These are phyloP conservation scores for Syngnathus rostellatus DNA, from an alignment of 2,797 vertebrate species.

Conservation along the genomic window DNA sequence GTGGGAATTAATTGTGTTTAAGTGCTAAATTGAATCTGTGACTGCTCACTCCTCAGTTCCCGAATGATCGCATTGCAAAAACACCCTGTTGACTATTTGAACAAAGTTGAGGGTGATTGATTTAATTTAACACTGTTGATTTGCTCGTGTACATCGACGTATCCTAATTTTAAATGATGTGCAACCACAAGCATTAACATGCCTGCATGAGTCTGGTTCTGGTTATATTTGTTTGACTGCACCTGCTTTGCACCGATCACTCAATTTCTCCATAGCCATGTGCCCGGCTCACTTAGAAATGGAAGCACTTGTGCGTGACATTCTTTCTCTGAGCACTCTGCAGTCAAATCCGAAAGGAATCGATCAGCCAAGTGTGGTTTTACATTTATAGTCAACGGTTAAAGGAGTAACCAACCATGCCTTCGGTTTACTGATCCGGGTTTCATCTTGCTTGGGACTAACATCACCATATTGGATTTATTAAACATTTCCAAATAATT, in stretches of 20 bases:
- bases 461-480: not conserved
- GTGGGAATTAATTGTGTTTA: too few relatives aligned
- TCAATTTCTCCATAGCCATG: not conserved
- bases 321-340: not conserved
- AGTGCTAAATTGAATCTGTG: not conserved
- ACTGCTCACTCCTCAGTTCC: not conserved
- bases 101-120: not conserved
- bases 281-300: not conserved
- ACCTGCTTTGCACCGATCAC: not conserved
- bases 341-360: constrained; percentile 9
- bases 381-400: constrained; percentile 5
- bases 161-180: not conserved
- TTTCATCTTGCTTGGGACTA: not conserved
- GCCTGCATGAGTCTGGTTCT: not conserved
- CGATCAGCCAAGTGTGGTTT: constrained; percentile 5
- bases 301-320: constrained; percentile 6
- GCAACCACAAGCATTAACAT: not conserved
- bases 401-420: not conserved
- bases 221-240: constrained; percentile 1
- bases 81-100: not conserved
- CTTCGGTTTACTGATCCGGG: not conserved
- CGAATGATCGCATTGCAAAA: not conserved
- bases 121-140: not conserved
- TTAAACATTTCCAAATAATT: too few relatives aligned
- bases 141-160: not conserved